Percentiles rank a stretch among this genome's conserved stretches.
These are phyloP conservation scores for Florisuga fusca DNA, from an alignment of 2,797 vertebrate species.

Conservation along the genomic window DNA sequence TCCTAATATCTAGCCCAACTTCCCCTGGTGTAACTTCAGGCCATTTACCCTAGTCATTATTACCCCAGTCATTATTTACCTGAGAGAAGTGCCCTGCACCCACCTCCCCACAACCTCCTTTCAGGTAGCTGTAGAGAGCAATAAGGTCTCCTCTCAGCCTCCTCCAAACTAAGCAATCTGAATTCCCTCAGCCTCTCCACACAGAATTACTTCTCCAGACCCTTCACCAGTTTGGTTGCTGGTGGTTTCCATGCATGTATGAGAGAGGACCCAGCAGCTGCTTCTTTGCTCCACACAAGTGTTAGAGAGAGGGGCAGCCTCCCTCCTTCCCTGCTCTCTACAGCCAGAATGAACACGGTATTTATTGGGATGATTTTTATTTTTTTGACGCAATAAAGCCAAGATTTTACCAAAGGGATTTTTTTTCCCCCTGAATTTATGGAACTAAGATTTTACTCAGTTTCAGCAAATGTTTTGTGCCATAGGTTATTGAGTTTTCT, in stretches of 20 bases:
- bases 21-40: too few species aligned
- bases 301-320: background rate
- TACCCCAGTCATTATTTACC: too few species aligned
- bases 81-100: too few species aligned
- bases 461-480: background rate
- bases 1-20: too few species aligned
- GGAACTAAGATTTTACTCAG: background rate
- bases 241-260: fast-evolving
- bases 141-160: too few species aligned
- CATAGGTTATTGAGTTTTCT: background rate
- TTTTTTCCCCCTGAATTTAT: background rate
- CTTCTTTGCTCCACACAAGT: background rate
- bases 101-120: too few species aligned
- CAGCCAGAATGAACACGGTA: background rate
- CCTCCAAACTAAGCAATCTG: too few species aligned
- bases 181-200: too few species aligned
- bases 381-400: background rate
- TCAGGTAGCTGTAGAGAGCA: too few species aligned
- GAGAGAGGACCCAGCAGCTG: background rate
- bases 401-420: background rate
- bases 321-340: background rate
- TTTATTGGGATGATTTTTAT: background rate
- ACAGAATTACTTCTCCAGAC: too few species aligned
- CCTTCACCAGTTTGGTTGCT: too few species aligned
- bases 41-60: too few species aligned